phyloP scores from a whole-genome alignment of 2,888 invertebrate genomes.

The Mellilla xanthometata region DNA sequence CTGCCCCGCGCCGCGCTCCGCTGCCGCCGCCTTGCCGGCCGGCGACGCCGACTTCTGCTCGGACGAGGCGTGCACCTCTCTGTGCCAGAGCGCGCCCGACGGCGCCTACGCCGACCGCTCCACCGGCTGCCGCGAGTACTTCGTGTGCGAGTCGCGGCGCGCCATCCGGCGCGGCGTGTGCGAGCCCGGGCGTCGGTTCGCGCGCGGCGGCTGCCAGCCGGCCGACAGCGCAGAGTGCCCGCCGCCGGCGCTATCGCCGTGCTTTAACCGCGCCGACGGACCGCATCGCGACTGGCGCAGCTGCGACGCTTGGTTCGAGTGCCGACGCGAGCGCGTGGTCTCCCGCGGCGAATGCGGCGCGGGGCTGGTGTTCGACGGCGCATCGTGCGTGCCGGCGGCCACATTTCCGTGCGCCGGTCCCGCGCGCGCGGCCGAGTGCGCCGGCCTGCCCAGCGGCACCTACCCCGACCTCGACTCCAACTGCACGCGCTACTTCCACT shows the following conservation, averaged over 20 bases:
- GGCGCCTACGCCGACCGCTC: slow-evolving; percentile 82
- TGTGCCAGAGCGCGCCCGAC: slow-evolving; percentile 75
- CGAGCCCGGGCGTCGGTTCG: slow-evolving; percentile 75
- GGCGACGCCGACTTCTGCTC: slow-evolving; percentile 78
- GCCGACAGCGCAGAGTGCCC: slow-evolving; percentile 69
- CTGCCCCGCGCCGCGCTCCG: slow-evolving; percentile 69
- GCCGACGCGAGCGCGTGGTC: slow-evolving; percentile 67
- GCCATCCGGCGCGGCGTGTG: slow-evolving; percentile 81
- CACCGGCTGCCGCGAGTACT: slow-evolving; percentile 81
- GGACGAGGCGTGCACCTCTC: slow-evolving; percentile 70
- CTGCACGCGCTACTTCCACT: slow-evolving; percentile 79
- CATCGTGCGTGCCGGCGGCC: slow-evolving; percentile 60
- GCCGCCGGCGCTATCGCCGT: slow-evolving; percentile 66
- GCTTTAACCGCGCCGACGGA: slow-evolving; percentile 71
- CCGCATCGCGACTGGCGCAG: slow-evolving; percentile 70
- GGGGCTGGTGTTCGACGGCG: slow-evolving; percentile 77
- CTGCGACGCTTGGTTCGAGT: slow-evolving; percentile 77
- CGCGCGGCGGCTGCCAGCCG: slow-evolving; percentile 76
- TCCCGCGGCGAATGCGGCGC: slow-evolving; percentile 70
- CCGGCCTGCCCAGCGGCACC: slow-evolving; percentile 76
- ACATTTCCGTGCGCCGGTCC: slow-evolving; percentile 76
- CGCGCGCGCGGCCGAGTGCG: slow-evolving; percentile 62
- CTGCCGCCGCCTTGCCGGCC: slow-evolving; percentile 69
- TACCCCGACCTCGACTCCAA: slow-evolving; percentile 78
- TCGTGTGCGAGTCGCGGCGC: slow-evolving; percentile 78